Base-by-base conservation (phyloP, 2,888 invertebrate species). In the Andrena fulva region DNA sequence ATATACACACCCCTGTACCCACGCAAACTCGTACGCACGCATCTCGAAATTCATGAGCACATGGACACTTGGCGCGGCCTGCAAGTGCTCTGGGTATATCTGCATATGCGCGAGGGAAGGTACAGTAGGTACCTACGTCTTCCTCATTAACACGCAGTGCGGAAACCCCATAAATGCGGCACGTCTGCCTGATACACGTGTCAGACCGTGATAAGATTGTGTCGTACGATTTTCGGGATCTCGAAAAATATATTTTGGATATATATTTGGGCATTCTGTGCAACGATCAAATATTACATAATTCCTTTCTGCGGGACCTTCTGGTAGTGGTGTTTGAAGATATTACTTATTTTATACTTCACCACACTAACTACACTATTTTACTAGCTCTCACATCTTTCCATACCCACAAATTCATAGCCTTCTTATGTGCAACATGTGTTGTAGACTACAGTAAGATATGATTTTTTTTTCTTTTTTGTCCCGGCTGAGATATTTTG, bases 121-220 rank as follows among this genome's bases (percentile, higher is more conserved):
- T 56, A 56, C 63, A 54, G 68, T 42, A 16, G 50, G 68, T 42
- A 16, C 42, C 42, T 12, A 4, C 1, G 42, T 12, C 42, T 42
- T 63, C 33, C 64, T 63, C 73, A 50, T 75, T 66, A 20, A 54
- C 80, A 75, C 66, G 78, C 74, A 63, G 83, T 42, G 60, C 75
- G 87, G 85, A 84, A 81, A 85, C 42, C 35, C 31, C 29, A 7
- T 10, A 50, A 62, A 48, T 67, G 67, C 67, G n/a, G 5, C 2
- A 6, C 10, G 59, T 48, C 72, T 73, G 59, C 60, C 76, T 78
- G 75, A 63, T 71, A 67, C 87, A 33, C 29, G 42, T 33, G 54
- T 29, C 63, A 31, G 60, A 48, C 27, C 56, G 33, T 42, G 62
- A 33, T 33, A 12, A 27, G 31, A 60, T 77, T 76, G 24, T 52